Evolutionary conservation across 2,888 invertebrate genomes (phyloP), one percentile per base, ranked within the genome.

Genomic region (Campoplex capitator): DNA sequence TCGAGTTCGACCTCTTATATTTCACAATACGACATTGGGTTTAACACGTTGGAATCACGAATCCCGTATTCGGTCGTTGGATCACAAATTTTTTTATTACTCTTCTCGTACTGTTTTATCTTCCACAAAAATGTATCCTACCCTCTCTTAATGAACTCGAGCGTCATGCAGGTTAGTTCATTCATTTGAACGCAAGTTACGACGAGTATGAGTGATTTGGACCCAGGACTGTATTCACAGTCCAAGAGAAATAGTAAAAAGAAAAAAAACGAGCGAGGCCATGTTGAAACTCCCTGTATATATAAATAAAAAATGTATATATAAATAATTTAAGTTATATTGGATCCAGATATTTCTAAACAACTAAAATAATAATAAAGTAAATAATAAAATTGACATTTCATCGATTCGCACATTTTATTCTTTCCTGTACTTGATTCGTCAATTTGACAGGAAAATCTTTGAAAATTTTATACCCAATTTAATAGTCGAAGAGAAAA

Each of bases 21-120:
- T 97, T 97, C 93, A 96, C 96, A 6, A 95, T 98, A 85, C 96
- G 98, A 74, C 96, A 96, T 91, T 99, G 99, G 99, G 99, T 98
- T 0, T 94, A 95, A 79, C 94, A 95, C 16, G 95, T 95, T 3
- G 96, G 96, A 0, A 93, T 98, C 71, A 98, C 98, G 16, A 96
- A 96, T 92, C 94, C 96, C 0, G n/a, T 96, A 78, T 98, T 98
- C 0, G 98, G 98, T 11, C 95, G 96, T 42, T 97, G 97, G 97
- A 97, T 99, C 90, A 97, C 98, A 56, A 98, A 98, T 95, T 98
- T 98, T 94, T 97, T 98, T 0, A 95, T 98, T 58, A 97, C 98
- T 0, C 95, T 98, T 83, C 94, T 99, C 92, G 97, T 97, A 75
- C 94, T 99, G 88, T 97, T 97, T 94, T 98, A 97, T 93, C 95